Base-by-base conservation (phyloP, 1,140 invertebrate species). In the Telenomus remus region DNA sequence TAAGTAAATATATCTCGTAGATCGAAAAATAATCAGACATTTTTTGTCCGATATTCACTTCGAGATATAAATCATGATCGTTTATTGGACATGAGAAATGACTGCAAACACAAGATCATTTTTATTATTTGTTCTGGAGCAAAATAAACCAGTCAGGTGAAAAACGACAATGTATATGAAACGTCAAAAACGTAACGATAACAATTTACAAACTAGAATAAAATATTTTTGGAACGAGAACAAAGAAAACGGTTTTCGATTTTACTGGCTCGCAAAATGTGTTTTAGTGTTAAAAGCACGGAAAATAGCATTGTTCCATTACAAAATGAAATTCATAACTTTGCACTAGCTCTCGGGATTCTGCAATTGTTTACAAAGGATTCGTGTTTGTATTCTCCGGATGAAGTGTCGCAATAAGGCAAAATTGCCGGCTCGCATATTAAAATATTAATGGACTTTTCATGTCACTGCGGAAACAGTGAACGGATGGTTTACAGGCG, bases 381-480 rank as follows among this genome's bases (percentile, higher is more conserved):
- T 15, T 9, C 50, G 34, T 56, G 70, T 79, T 68, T 68, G 44
- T 79, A 72, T 72, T 72, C 60, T 34, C 35, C 15, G 42, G 63
- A 49, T 51, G 53, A 56, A 56, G 39, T 61, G 63, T 59, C 14
- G 49, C 66, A 65, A 63, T 60, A 46, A 64, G 55, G 54, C 55
- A 12, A 13, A 65, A 66, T 50, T 60, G 66, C 70, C 48, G 50
- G 19, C 14, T 39, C 48, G 54, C 49, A 66, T 72, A 79, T 75
- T 64, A 76, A 79, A 79, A 71, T 71, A 77, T 71, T 79, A 77
- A 79, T 79, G 78, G 70, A 73, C 50, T 79, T 79, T 77, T 74
- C 70, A 59, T 79, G 78, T 76, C 61, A 35, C 12, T 27, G 43
- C 54, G 50, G 55, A 79, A 79, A 78, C 64, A 64, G 51, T 68